A percentile compares a stretch with the other conserved stretches of the same genome.
phyloP scores from a whole-genome alignment of 1,140 invertebrate species.

The Probaryconus sp. region DNA sequence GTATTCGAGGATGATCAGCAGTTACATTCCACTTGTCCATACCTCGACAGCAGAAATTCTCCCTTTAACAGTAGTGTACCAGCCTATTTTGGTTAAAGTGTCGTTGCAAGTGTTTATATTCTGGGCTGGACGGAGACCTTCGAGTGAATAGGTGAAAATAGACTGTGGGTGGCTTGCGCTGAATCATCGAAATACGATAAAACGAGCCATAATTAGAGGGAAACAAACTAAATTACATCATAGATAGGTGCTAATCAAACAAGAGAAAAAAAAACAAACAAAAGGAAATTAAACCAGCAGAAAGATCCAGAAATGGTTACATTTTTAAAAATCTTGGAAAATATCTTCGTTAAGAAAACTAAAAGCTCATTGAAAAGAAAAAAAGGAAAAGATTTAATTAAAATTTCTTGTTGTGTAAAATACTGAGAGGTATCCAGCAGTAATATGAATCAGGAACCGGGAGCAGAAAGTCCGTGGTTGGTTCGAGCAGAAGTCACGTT shows the following conservation, averaged over 20 bases:
- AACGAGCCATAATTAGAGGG: conserved; percentile 49
- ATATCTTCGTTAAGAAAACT: background rate
- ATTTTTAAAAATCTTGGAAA: conserved; percentile 18
- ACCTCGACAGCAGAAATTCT: conserved; percentile 18
- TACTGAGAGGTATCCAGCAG: too few relatives aligned
- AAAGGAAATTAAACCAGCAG: background rate
- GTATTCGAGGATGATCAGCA: conserved; percentile 23
- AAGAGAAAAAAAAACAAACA: background rate
- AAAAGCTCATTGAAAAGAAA: background rate
- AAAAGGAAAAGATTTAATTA: too few relatives aligned
- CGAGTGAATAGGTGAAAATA: conserved; percentile 41
- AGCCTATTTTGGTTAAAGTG: conserved; percentile 13
- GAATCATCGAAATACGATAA: conserved; percentile 39
- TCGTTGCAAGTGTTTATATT: background rate
- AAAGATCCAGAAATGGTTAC: too few relatives aligned
- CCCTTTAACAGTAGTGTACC: conserved; percentile 18
- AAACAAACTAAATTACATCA: background rate
- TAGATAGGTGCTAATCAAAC: too few relatives aligned
- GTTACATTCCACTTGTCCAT: conserved; percentile 33
- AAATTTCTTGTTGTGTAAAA: too few relatives aligned
- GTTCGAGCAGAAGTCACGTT: conserved; percentile 82
- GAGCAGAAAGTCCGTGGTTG: conserved; percentile 78
- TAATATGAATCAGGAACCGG: conserved; percentile 60
- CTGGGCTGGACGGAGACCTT: background rate
- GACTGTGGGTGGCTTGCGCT: conserved; percentile 51